Conservation (phyloP, 2,113 vertebrate genomes). For the Nycticebus coucang region DNA sequence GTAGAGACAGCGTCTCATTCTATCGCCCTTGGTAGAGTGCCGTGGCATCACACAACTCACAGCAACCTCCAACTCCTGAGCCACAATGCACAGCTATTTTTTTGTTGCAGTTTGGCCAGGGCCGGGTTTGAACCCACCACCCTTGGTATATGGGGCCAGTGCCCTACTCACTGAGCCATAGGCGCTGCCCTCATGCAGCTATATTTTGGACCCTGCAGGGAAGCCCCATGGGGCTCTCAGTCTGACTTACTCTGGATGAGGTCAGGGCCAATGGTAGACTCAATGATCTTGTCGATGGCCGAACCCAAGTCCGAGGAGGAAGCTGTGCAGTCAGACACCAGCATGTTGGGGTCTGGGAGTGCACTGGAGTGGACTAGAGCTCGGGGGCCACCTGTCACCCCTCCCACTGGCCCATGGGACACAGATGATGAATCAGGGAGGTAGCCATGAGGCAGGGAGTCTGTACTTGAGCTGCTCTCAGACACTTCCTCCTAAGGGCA, state of each 20-base stretch:
- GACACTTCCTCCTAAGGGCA: slow-evolving; percentile 90
- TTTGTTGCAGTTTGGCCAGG: too few species aligned
- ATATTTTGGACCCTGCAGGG: not conserved
- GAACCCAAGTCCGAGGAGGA: slow-evolving; percentile 95
- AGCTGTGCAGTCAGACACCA: slow-evolving; percentile 94
- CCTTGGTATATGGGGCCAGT: too few species aligned
- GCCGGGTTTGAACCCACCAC: too few species aligned
- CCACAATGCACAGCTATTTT: too few species aligned
- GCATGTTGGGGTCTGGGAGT: slow-evolving; percentile 89
- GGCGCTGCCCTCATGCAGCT: not conserved
- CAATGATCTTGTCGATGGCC: slow-evolving; percentile 97
- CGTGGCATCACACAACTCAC: too few species aligned
- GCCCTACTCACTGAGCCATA: too few species aligned
- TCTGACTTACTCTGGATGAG: slow-evolving; percentile 92
- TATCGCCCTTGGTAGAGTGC: too few species aligned
- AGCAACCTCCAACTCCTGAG: too few species aligned
- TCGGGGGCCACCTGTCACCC: slow-evolving; percentile 90
- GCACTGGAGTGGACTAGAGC: slow-evolving; percentile 94
- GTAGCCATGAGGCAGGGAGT: slow-evolving; percentile 88
- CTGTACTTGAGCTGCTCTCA: slow-evolving; percentile 93
- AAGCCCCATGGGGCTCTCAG: not conserved
- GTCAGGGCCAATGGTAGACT: slow-evolving; percentile 95
- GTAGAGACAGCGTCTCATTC: too few species aligned
- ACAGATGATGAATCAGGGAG: slow-evolving; percentile 94
- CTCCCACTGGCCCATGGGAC: slow-evolving; percentile 90